A percentile compares a stretch with the other conserved stretches of the same genome.
phyloP scores from a whole-genome alignment of 2,888 invertebrate genomes.

The Sturmia bella region DNA sequence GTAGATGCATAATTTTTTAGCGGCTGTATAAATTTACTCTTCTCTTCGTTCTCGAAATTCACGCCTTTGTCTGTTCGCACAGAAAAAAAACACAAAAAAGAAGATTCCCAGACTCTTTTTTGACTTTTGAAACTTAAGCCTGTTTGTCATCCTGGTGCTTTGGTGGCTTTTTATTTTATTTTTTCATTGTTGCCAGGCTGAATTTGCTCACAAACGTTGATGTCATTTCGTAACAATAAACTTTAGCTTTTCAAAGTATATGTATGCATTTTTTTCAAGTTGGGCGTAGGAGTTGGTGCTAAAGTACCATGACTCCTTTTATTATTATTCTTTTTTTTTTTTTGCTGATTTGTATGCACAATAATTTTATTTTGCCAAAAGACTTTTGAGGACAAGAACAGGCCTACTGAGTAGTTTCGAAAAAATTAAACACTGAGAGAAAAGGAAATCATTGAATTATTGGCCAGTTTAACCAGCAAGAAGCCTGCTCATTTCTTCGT shows the following conservation, averaged over 20 bases:
- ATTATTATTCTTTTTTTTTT: neutral
- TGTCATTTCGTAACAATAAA: slow-evolving; percentile 31
- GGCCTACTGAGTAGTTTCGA: slow-evolving; percentile 28
- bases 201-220: slow-evolving; percentile 13
- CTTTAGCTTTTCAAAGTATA: neutral
- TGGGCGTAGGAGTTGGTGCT: slow-evolving; percentile 40
- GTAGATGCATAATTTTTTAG: slow-evolving; percentile 31
- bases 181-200: slow-evolving; percentile 23
- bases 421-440: slow-evolving; percentile 3
- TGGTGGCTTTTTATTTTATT: neutral
- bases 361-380: slow-evolving; percentile 3
- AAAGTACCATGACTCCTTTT: neutral
- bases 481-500: too few species aligned
- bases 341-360: neutral
- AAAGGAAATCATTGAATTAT: neutral
- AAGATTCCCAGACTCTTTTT: slow-evolving; percentile 36
- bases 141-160: slow-evolving; percentile 36
- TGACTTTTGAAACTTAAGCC: slow-evolving; percentile 39
- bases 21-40: slow-evolving; percentile 44
- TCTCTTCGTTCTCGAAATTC: slow-evolving; percentile 19
- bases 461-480: too few species aligned
- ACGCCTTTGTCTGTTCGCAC: neutral
- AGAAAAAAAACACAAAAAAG: neutral
- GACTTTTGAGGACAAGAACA: slow-evolving; percentile 21
- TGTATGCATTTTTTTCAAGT: slow-evolving; percentile 15